phyloP scores from a whole-genome alignment of 2,888 invertebrate genomes.

The Fragum fragum region DNA sequence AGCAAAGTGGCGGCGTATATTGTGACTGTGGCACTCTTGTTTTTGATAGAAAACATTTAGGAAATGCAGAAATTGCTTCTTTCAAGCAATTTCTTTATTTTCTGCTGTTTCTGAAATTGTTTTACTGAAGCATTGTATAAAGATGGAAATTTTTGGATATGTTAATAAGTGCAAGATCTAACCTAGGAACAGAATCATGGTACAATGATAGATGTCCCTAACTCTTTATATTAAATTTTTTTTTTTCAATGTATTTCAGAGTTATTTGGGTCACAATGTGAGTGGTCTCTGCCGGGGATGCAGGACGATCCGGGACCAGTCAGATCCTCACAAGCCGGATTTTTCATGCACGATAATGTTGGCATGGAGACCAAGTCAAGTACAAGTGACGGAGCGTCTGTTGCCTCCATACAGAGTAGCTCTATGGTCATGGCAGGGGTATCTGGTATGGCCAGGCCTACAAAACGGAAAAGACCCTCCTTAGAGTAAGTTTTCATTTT shows the following conservation, averaged over 20 bases:
- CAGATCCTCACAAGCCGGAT: neutral
- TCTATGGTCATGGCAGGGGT: constrained; percentile 13
- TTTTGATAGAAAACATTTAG: no score
- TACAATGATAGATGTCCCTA: no score
- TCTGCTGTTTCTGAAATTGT: no score
- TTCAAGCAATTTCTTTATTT: no score
- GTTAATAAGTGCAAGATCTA: no score
- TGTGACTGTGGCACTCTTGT: no score
- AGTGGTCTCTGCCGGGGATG: constrained; percentile 47
- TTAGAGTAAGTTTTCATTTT: constrained; percentile 13
- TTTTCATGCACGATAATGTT: constrained; percentile 18
- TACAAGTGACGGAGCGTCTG: constrained; percentile 8
- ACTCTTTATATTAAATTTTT: no score
- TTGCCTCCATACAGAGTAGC: constrained; percentile 1
- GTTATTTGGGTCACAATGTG: constrained; percentile 48
- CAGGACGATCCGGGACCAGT: constrained; percentile 28
- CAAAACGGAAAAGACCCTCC: constrained; percentile 21
- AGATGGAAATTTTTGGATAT: no score
- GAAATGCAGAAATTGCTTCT: no score
- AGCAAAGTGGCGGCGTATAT: no score
- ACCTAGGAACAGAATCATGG: no score
- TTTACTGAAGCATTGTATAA: no score
- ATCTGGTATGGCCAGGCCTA: constrained; percentile 9
- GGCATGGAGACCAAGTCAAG: constrained; percentile 11
- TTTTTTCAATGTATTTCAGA: constrained; percentile 38